Evolutionary conservation across 2,113 vertebrate species (phyloP).

Genomic region (Leucosticte australis): DNA sequence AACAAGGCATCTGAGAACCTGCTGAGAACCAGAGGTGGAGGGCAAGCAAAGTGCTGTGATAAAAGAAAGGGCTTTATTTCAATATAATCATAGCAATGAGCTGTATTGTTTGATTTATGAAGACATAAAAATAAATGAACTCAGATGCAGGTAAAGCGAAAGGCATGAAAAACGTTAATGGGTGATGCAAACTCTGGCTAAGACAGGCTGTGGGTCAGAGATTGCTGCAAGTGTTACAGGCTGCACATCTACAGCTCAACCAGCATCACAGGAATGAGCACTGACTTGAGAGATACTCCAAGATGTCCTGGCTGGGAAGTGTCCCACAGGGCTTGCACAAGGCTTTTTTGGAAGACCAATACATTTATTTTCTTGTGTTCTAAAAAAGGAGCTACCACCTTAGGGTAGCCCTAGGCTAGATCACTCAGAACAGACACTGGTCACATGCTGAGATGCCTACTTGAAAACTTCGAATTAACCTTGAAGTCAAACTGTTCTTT

Average conservation of each 20-base stretch:
- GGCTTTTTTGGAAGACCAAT: background rate
- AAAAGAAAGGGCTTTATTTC: conserved; percentile 35
- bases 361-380: background rate
- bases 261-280: background rate
- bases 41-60: conserved; percentile 26
- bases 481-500: background rate
- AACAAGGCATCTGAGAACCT: conserved; percentile 22
- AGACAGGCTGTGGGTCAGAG: background rate
- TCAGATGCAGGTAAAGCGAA: background rate
- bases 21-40: conserved; percentile 40
- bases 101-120: conserved; percentile 56
- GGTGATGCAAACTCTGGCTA: background rate
- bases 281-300: background rate
- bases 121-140: conserved; percentile 45
- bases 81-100: conserved; percentile 19
- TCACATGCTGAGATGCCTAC: background rate
- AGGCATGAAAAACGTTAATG: background rate
- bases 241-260: background rate
- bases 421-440: conserved; percentile 4
- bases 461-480: conserved; percentile 28
- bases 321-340: background rate
- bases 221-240: background rate
- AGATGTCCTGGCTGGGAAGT: background rate
- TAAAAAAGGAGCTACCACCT: background rate
- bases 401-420: background rate